These are phyloP conservation scores for Coleophora flavipennella DNA, from an alignment of 2,888 invertebrate genomes.

Conservation along the genomic window DNA sequence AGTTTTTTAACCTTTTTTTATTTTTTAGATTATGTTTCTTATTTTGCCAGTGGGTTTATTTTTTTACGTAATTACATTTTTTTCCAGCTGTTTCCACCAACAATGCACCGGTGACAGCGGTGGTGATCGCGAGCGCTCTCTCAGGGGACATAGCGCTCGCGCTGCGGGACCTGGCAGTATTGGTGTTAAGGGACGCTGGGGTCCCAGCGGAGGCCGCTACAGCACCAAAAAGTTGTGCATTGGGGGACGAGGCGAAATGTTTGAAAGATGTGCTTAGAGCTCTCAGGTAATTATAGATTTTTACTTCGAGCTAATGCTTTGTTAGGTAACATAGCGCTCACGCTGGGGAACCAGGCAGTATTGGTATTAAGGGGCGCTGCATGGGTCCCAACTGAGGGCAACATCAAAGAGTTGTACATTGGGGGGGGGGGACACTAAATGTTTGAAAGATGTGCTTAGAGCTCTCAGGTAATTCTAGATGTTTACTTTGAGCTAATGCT, in stretches of 20 bases:
- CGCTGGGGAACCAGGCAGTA: conserved; percentile 2
- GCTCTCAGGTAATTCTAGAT: too few species aligned
- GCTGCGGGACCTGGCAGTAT: conserved; percentile 2
- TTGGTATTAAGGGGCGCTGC: conserved; percentile 21
- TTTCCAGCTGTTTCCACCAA: conserved; percentile 2
- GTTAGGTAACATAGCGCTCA: not conserved
- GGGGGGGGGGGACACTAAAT: too few species aligned
- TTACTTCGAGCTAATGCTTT: conserved; percentile 5
- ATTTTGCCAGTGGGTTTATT: too few species aligned
- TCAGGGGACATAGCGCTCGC: conserved; percentile 1
- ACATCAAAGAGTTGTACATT: conserved; percentile 14
- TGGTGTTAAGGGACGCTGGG: conserved; percentile 23
- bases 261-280: too few species aligned
- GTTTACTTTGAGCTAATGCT: conserved; percentile 3
- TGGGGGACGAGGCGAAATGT: too few species aligned
- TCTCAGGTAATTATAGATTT: too few species aligned
- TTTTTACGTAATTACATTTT: not conserved
- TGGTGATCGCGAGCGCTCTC: conserved; percentile 3
- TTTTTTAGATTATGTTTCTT: too few species aligned
- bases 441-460: too few species aligned
- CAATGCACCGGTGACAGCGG: conserved; percentile 6
- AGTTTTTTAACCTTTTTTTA: too few species aligned
- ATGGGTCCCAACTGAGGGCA: conserved; percentile 19
- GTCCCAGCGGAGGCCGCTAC: conserved; percentile 16
- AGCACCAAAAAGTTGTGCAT: conserved; percentile 14